Evolutionary conservation across 2,797 vertebrate species (phyloP).

Genomic region (Danio tinwini): DNA sequence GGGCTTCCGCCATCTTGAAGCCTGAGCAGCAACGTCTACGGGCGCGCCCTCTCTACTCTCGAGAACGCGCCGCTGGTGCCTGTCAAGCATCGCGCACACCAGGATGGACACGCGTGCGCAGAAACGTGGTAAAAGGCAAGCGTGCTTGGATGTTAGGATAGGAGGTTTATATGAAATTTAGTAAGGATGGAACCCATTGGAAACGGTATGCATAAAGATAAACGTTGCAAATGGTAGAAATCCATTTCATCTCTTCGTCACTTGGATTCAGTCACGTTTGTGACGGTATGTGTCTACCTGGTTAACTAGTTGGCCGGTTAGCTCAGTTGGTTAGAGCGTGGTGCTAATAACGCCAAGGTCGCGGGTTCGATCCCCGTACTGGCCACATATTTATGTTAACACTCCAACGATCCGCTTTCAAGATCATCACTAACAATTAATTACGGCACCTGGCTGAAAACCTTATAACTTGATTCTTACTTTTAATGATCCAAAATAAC

Average conservation of each 20-base stretch:
- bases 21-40: constrained; percentile 80
- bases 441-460: too few relatives aligned
- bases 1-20: constrained; percentile 90
- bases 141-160: neutral
- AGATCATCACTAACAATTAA: too few relatives aligned
- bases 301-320: neutral
- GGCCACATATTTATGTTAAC: constrained; percentile 44
- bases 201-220: neutral
- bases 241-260: neutral
- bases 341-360: constrained; percentile 72
- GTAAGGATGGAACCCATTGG: too few relatives aligned
- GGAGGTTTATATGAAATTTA: neutral
- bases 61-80: constrained; percentile 42
- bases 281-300: accelerated
- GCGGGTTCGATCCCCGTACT: constrained; percentile 77
- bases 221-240: neutral
- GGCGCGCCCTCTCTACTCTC: constrained; percentile 74
- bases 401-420: too few relatives aligned
- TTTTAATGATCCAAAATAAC: too few relatives aligned
- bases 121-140: neutral
- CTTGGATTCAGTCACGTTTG: accelerated
- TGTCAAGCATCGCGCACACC: neutral
- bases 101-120: neutral
- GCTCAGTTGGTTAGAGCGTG: constrained; percentile 67
- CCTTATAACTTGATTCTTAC: too few relatives aligned